Evolutionary conservation across 2,797 vertebrate genomes (phyloP), one percentile per base, ranked within the genome.

Genomic region (Dromococcyx pavoninus): DNA sequence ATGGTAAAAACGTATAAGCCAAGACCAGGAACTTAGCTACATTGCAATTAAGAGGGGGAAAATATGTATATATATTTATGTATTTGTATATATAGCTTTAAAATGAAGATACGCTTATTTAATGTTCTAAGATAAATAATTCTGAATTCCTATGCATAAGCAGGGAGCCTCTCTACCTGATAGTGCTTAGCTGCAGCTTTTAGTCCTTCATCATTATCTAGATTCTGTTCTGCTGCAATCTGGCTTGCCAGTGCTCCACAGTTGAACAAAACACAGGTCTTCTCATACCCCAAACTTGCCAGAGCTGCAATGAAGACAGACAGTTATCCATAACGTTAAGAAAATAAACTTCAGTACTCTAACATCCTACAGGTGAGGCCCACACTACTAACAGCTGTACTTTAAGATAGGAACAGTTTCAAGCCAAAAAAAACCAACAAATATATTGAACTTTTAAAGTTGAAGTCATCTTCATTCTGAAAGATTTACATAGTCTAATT

Each of bases 241-340:
- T 99, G 99, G 97, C 99, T 99, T 90, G 99, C 99, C 97, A 99
- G 58, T 2, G 99, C 99, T 35, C 99, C 99, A 71, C 98, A 98
- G 86, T 99, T 99, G 97, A 99, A 99, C 96, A 99, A 96, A 94
- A 99, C 99, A 61, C 99, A 99, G 2, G 98, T 99, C 98, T 99
- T 99, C 98, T 99, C 99, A 95, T 99, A 99, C 46, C 99, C 99
- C 98, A 99, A 90, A 97, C 99, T 99, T 76, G 99, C 98, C 97
- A 99, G 97, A 93, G 99, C 99, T 99, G 92, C 58, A 95, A 75
- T 19, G 30, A 77, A 95, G 48, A 78, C 27, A 58, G 28, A 77
- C 18, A 56, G 43, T 94, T 86, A 90, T 5, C 10, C 39, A 79
- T 2, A 77, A 7, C 28, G 17, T 48, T 62, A 62, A 62, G 43